Conservation (phyloP, 1,140 invertebrate genomes). For the Piezodorus guildinii region DNA sequence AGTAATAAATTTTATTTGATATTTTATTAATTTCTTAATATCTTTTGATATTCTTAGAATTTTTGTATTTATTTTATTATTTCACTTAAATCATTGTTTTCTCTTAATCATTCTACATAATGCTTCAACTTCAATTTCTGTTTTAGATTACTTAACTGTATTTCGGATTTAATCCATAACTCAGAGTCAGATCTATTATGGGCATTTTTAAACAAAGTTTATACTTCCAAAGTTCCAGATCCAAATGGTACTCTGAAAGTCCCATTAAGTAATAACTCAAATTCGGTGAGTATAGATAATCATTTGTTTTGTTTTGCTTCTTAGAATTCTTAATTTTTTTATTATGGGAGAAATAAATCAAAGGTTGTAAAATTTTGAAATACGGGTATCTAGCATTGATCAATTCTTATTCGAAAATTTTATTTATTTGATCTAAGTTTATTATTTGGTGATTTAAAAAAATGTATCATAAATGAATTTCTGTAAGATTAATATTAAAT, state of each 20-base stretch:
- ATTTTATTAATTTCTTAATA: neutral
- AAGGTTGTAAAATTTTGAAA: no score
- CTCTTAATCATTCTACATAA: neutral
- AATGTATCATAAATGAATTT: no score
- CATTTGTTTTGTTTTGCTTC: neutral
- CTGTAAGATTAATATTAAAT: no score
- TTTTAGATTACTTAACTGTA: slow-evolving; percentile 43
- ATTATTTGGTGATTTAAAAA: no score
- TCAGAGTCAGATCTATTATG: slow-evolving; percentile 40
- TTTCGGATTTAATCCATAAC: slow-evolving; percentile 44
- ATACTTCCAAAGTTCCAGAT: slow-evolving; percentile 47
- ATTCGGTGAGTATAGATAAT: slow-evolving; percentile 21
- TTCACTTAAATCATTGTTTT: neutral
- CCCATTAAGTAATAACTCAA: slow-evolving; percentile 41
- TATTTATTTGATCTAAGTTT: no score
- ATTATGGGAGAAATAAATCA: neutral
- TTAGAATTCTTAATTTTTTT: neutral
- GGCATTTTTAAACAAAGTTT: slow-evolving; percentile 52
- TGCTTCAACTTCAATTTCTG: neutral
- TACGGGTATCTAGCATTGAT: no score
- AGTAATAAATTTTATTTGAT: neutral
- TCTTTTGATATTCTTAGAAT: neutral
- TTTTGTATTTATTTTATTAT: no score
- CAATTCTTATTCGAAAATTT: no score
- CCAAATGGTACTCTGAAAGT: slow-evolving; percentile 41